Evolutionary conservation across 2,888 invertebrate genomes (phyloP), one percentile per base, ranked within the genome.

Genomic region (Tyria jacobaeae): DNA sequence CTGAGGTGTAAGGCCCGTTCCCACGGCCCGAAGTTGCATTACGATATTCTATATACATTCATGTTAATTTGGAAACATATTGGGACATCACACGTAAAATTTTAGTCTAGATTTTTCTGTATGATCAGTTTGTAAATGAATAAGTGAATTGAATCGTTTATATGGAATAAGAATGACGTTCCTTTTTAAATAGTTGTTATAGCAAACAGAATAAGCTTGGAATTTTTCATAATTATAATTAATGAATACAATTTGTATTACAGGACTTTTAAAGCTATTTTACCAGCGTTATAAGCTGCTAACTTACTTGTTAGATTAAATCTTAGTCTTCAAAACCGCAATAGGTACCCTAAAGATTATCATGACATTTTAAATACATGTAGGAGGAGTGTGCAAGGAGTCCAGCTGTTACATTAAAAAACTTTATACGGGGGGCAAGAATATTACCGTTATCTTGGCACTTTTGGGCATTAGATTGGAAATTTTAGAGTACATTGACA

Each of bases 21-120:
- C 64, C 75, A 76, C 75, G 75, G 57, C 70, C 75, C 39, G 67
- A 44, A 21, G 53, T 56, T 66, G 65, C 72, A 66, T 69, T 66
- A 64, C 68, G 48, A 24, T 57, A 59, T 48, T 57, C 59, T 59
- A 65, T 48, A 37, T 60, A 62, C 44, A 35, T 21, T 66, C 39
- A n/a, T 52, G 12, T 37, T 55, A 56, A 74, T 68, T 77, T 71
- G 56, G 65, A 65, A 77, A 77, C 41, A 3, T 52, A 60, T 76
- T 77, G 64, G 62, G 52, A 65, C 75, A 76, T 70, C 70, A 62
- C 37, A 25, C 25, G 53, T 61, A 31, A 49, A 61, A 57, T 58
- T 59, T 56, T 21, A 56, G 47, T 73, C 67, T 66, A 56, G 51
- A 70, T 70, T 60, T 47, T 63, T 56, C 49, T 62, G 31, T 24